Percentiles rank a stretch among this genome's conserved stretches.
Conservation (phyloP, 2,113 vertebrate species). For the Hydrochoerus hydrochaeris region DNA sequence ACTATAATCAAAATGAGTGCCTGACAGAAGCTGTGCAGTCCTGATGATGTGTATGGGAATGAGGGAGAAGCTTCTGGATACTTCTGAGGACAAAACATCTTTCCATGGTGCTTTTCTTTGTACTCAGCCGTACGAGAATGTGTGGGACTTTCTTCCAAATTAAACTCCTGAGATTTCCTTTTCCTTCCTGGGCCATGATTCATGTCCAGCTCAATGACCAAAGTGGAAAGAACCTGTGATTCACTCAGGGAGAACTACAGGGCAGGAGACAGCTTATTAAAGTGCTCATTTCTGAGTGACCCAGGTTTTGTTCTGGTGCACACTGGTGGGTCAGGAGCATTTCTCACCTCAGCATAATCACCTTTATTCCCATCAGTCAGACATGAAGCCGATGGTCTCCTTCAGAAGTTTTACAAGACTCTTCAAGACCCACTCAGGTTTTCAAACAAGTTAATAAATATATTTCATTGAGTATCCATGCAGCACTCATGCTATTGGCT, state of each 20-base stretch:
- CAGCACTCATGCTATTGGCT: not conserved
- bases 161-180: not conserved
- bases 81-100: conserved; percentile 4
- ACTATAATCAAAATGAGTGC: conserved; percentile 12
- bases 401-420: not conserved
- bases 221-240: not conserved
- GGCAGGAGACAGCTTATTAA: not conserved
- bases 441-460: not conserved
- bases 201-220: not conserved
- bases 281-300: not conserved
- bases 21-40: not conserved
- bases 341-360: not conserved
- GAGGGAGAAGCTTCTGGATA: not conserved
- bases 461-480: not conserved
- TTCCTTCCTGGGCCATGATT: not conserved
- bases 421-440: not conserved
- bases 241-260: not conserved
- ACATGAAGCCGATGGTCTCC: not conserved
- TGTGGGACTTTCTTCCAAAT: conserved; percentile 16
- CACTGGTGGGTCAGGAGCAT: not conserved
- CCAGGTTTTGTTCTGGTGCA: not conserved
- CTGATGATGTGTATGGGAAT: conserved; percentile 1
- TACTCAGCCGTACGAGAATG: not conserved
- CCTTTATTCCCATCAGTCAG: not conserved
- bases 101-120: not conserved